Base-by-base conservation (phyloP, 2,113 vertebrate genomes). In the Pithys albifrons region DNA sequence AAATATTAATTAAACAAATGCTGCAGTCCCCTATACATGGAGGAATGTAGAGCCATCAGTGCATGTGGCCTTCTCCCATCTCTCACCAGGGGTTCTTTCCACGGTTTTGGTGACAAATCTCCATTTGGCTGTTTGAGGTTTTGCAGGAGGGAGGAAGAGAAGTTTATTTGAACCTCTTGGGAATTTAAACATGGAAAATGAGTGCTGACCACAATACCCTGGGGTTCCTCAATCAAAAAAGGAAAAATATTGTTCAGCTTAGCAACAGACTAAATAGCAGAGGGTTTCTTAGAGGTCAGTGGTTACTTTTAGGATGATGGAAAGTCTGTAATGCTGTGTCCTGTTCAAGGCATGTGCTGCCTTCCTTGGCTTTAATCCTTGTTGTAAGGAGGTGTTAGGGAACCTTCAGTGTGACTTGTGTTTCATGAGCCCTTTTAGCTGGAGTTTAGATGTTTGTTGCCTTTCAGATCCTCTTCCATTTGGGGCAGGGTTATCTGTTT, bases 11-110 rank as follows among this genome's bases (percentile, higher is more conserved):
- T 51, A 62, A 71, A 13, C 14, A 37, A 71, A 43, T 31, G 17
- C 20, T n/a, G 8, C 10, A 7, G 8, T 65, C 24, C 70, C 14
- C 5, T 29, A 0, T 57, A 41, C 0, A 0, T 58, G 55, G 45
- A 67, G 58, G 22, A 37, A 18, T 10, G 19, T 7, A 12, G 41
- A 23, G 29, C 62, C 16, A 17, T 51, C 25, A 12, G 13, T 4
- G 14, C 22, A 24, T 1, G 0, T 33, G 49, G 15, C 7, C 5
- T 41, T 58, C 19, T n/a, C 19, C 49, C 6, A n/a, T 49, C 39
- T 67, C 37, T 54, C 0, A 0, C 11, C 31, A 7, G 3, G 33
- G 23, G 41, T 31, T 43, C 20, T n/a, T 62, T 20, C 20, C 7
- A 1, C 24, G 22, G 12, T 12, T 84, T 57, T 77, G 46, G 46